Base-by-base conservation (phyloP, 2,797 vertebrate genomes). In the Enteromius paludinosus region DNA sequence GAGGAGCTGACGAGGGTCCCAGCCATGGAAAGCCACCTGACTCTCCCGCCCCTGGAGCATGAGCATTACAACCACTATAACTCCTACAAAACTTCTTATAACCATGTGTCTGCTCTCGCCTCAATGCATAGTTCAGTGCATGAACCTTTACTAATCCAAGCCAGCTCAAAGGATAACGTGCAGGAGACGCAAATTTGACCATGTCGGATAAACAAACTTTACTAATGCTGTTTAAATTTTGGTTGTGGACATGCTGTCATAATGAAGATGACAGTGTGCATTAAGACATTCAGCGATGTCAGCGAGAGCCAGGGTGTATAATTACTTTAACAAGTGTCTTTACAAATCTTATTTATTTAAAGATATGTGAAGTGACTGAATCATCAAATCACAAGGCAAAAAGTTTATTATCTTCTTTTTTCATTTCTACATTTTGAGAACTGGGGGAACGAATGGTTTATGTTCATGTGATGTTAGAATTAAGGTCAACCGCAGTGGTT, bases 271-370 rank as follows among this genome's bases (percentile, higher is more conserved):
- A 79, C 28, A 74, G 83, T 45, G 80, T 93, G 93, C 93, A 94
- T 92, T 96, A 95, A 96, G 94, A 95, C 94, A 95, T 95, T 95
- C 95, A 95, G 92, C 30, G 54, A 95, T 96, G 94, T 95, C 94
- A 95, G 94, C 95, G 95, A 95, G 92, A 96, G 97, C 95, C 94
- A 95, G 96, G 96, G 95, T 94, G 95, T 96, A 95, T 77, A 61
- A 64, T 96, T 97, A 96, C 98, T 98, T 99, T 95, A 96, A 96
- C 93, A 96, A 96, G 95, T 98, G 97, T 99, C 97, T 98, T 98
- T 97, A 96, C 96, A 97, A 98, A 95, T 96, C 97, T 98, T 99
- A 99, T 99, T 99, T 99, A 99, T 99, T 99, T 97, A 97, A 97
- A 97, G 97, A 96, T 91, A 97, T 97, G 96, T 99, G 96, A 97